phyloP scores from a whole-genome alignment of 2,888 invertebrate species.

The Dryadula phaetusa region DNA sequence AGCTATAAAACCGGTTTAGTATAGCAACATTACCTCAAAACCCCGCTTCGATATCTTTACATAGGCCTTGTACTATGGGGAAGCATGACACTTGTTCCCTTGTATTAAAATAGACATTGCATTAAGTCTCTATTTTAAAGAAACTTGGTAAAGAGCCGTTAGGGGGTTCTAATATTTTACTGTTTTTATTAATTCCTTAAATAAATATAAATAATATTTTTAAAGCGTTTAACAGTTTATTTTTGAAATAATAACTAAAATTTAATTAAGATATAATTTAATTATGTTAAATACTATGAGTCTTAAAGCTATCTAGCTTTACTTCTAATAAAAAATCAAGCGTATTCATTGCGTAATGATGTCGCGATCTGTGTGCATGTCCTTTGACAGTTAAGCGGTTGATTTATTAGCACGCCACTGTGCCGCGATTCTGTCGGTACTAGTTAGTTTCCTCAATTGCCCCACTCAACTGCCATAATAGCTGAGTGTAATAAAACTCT shows the following conservation, averaged over 20 bases:
- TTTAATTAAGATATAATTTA: not conserved
- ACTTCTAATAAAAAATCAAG: conserved; percentile 10
- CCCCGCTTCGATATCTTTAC: conserved; percentile 53
- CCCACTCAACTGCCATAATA: conserved; percentile 19
- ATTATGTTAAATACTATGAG: not conserved
- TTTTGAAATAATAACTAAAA: not conserved
- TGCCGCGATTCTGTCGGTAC: conserved; percentile 24
- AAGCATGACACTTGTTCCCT: conserved; percentile 29
- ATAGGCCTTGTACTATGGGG: conserved; percentile 39
- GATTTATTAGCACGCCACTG: conserved; percentile 25
- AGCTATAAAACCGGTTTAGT: conserved; percentile 68
- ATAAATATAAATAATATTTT: not conserved
- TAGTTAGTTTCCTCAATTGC: conserved; percentile 27
- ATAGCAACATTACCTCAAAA: conserved; percentile 59
- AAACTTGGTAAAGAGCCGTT: conserved; percentile 7
- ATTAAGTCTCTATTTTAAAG: not conserved
- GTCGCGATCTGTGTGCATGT: conserved; percentile 25
- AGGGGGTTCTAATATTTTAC: conserved; percentile 13
- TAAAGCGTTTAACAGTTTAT: no score
- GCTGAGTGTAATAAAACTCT: conserved; percentile 7
- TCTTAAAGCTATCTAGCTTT: not conserved
- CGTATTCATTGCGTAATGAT: conserved; percentile 1
- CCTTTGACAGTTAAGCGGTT: conserved; percentile 23
- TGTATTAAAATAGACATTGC: conserved; percentile 37
- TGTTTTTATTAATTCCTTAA: not conserved